Evolutionary conservation across 1,140 invertebrate species (phyloP).

Genomic region (Palaemon carinicauda): DNA sequence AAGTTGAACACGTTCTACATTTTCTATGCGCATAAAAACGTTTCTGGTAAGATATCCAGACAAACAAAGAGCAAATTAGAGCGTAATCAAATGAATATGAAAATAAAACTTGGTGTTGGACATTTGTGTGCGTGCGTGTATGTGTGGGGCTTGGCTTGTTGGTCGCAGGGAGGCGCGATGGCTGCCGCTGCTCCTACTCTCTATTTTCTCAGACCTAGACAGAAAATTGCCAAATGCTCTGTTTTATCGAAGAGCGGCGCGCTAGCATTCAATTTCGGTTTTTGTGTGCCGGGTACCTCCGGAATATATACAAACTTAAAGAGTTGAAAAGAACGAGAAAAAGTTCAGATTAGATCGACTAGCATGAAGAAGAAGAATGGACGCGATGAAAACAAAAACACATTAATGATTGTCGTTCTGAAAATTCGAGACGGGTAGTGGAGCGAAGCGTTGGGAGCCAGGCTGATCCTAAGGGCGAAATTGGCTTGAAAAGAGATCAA

Average conservation of each 20-base stretch:
- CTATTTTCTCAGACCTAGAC: slow-evolving; percentile 43
- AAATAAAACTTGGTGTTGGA: slow-evolving; percentile 25
- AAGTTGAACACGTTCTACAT: not conserved
- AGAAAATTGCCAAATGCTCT: slow-evolving; percentile 52
- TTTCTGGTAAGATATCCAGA: slow-evolving; percentile 21
- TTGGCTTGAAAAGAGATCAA: slow-evolving; percentile 43
- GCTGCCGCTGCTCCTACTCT: slow-evolving; percentile 16
- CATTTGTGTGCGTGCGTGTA: not conserved
- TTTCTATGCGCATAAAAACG: not conserved
- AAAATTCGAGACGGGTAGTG: slow-evolving; percentile 27
- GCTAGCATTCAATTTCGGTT: slow-evolving; percentile 13
- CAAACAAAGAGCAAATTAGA: slow-evolving; percentile 35
- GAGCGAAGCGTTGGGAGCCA: not conserved
- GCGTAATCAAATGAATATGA: slow-evolving; percentile 43
- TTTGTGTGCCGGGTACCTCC: not conserved
- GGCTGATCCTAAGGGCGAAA: slow-evolving; percentile 18
- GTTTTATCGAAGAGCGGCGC: slow-evolving; percentile 30
- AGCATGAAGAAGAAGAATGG: not conserved
- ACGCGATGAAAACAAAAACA: slow-evolving; percentile 26
- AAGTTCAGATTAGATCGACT: not conserved
- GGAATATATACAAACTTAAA: not conserved
- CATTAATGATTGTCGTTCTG: slow-evolving; percentile 49
- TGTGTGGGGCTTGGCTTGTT: slow-evolving; percentile 7
- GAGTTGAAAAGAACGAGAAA: not conserved
- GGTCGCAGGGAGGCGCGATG: slow-evolving; percentile 22